Percentiles rank a stretch among this genome's conserved stretches.
phyloP scores from a whole-genome alignment of 2,888 invertebrate genomes.

The Timandra comae region DNA sequence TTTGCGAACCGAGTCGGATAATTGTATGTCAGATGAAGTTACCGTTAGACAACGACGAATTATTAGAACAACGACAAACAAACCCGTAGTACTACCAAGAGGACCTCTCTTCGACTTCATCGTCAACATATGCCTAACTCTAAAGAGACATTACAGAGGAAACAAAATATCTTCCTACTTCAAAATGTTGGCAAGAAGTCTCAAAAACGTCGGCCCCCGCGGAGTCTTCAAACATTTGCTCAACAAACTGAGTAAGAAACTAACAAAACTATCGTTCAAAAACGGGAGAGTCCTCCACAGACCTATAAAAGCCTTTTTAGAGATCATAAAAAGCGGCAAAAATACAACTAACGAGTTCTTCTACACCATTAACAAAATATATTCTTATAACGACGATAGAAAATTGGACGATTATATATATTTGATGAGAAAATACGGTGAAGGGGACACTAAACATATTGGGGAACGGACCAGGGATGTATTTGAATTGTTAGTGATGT shows the following conservation, averaged over 20 bases:
- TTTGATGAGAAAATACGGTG: constrained; percentile 36
- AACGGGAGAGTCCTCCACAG: constrained; percentile 27
- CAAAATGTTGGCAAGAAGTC: constrained; percentile 29
- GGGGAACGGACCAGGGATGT: constrained; percentile 32
- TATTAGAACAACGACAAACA: constrained; percentile 10
- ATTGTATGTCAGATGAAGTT: too few relatives aligned
- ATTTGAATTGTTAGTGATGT: constrained; percentile 35
- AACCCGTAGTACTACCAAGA: constrained; percentile 19
- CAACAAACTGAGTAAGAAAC: constrained; percentile 27
- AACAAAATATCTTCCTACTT: constrained; percentile 35
- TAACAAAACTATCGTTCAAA: constrained; percentile 30
- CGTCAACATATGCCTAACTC: constrained; percentile 36
- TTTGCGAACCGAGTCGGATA: too few relatives aligned
- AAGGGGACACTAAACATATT: constrained; percentile 25
- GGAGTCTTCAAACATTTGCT: constrained; percentile 32
- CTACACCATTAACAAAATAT: constrained; percentile 40
- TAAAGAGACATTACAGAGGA: constrained; percentile 30
- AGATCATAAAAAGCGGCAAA: constrained; percentile 28
- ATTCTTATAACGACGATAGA: constrained; percentile 24
- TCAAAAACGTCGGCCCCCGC: constrained; percentile 30
- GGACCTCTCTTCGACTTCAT: constrained; percentile 48
- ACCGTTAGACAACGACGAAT: too few relatives aligned
- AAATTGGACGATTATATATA: constrained; percentile 50
- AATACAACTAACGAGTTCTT: constrained; percentile 37
- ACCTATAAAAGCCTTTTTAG: constrained; percentile 31